Base-by-base conservation (phyloP, 2,888 invertebrate genomes). In the Drosophila merina region DNA sequence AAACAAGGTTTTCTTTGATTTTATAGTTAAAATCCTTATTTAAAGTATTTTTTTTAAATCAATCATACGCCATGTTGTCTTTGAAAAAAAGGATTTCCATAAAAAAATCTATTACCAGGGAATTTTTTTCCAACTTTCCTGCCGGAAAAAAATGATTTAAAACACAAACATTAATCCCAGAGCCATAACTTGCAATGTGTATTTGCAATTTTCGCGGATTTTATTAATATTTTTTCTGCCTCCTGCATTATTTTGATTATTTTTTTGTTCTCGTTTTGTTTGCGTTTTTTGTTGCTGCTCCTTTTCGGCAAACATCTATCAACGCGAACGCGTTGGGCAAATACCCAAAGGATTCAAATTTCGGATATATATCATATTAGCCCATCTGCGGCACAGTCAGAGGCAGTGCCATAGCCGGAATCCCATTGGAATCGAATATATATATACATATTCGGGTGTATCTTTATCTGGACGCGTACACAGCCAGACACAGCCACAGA, bases 281-380 rank as follows among this genome's bases (percentile, higher is more conserved):
- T n/a, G n/a, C n/a, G n/a, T n/a, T n/a, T n/a, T n/a, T n/a, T n/a
- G n/a, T n/a, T n/a, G n/a, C n/a, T 20, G 40, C 9, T 42, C 40
- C 30, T 30, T 30, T 45, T 6, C 10, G 28, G 28, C 20, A 42
- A 50, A 36, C 62, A 64, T 64, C 62, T 62, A 64, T 64, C 62
- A 62, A 40, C 58, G 60, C 58, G 33, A 20, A 20, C 20, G n/a
- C 20, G n/a, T 20, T 20, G 20, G 62, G 12, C 45, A 31, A 51
- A 51, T 50, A 50, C 63, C 60, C 50, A 20, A 8, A 26, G 64
- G 45, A 50, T 55, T 42, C 42, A 14, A n/a, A 49, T 45, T 45
- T 30, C 40, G 48, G 57, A 59, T 45, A 58, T 70, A 59, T 59
- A 70, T 70, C 69, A 68, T 68, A 55, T 59, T 59, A 58, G 44